Evolutionary conservation across 2,888 invertebrate species (phyloP), one percentile per base, ranked within the genome.

Genomic region (Calliscelio sp.): DNA sequence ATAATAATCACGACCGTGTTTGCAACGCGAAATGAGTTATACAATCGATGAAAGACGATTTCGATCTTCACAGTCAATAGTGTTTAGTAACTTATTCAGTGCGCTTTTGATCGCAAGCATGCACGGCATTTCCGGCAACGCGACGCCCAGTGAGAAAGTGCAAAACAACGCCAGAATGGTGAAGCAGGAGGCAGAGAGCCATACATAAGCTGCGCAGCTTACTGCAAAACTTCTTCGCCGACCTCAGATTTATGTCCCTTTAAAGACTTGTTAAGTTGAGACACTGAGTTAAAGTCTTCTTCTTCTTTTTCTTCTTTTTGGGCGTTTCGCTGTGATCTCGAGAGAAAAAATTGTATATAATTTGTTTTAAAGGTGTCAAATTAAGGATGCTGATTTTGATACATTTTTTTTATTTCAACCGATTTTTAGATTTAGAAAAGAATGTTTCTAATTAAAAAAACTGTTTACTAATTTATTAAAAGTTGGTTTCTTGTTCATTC

Each of bases 121-220:
- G 91, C 90, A 85, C 87, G 91, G 92, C 87, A 91, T 92, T 92
- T 92, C 92, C 91, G 92, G 90, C 90, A 92, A 91, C 82, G 89
- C 88, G 87, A 89, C 87, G 87, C 87, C 85, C 86, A 84, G 75
- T 81, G 53, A 81, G 75, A 81, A 78, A 85, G 81, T 73, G 81
- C 79, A 78, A 79, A 84, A 81, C 66, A 71, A 80, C 84, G 66
- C 44, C 46, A 81, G 86, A 79, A 84, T 71, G 75, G 14, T 70
- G 75, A 75, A 84, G 79, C 63, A 79, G 74, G 41, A 55, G 68
- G 65, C 61, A 70, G 49, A 65, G 18, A 74, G 70, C 78, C 61
- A 32, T 28, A 38, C 20, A 55, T 18, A 65, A 79, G 63, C 55
- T 6, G 18, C 20, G 57, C 18, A 41, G 49, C 75, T 51, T 35